A percentile compares a stretch with the other conserved stretches of the same genome.
phyloP scores from a whole-genome alignment of 2,888 invertebrate species.

The Nematopogon swammerdamellus region DNA sequence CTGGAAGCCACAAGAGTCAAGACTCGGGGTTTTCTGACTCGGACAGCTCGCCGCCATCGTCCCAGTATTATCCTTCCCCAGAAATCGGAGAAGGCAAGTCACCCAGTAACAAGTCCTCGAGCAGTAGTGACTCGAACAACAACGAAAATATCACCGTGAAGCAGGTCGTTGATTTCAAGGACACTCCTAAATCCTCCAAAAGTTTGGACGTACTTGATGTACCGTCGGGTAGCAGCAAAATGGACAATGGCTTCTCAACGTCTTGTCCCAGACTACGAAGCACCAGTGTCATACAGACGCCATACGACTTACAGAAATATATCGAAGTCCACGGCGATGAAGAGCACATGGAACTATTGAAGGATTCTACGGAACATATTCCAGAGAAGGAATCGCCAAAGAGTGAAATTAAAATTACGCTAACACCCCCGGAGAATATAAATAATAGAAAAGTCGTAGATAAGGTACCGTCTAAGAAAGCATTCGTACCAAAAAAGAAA shows the following conservation, averaged over 20 bases:
- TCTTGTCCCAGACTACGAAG: constrained; percentile 44
- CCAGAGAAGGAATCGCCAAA: constrained; percentile 17
- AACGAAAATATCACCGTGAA: constrained; percentile 46
- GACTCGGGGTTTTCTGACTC: constrained; percentile 82
- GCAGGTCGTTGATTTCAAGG: constrained; percentile 40
- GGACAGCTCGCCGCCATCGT: constrained; percentile 60
- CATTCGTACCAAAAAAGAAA: constrained; percentile 32
- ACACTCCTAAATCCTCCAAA: constrained; percentile 22
- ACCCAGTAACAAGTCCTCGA: constrained; percentile 25
- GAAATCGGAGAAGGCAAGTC: constrained; percentile 29
- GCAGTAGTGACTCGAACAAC: constrained; percentile 44
- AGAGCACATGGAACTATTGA: constrained; percentile 39
- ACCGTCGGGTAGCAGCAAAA: constrained; percentile 18
- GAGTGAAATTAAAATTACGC: constrained; percentile 22
- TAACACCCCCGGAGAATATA: constrained; percentile 22
- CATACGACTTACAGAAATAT: constrained; percentile 49
- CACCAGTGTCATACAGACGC: constrained; percentile 50
- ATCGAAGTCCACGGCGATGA: constrained; percentile 47
- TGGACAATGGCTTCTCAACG: constrained; percentile 20
- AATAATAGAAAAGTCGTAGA: constrained; percentile 23
- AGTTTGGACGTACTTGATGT: constrained; percentile 30
- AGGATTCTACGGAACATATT: constrained; percentile 25
- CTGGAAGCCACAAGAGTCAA: constrained; percentile 69
- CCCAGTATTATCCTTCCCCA: constrained; percentile 37
- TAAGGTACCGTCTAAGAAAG: constrained; percentile 30